These are phyloP conservation scores for Diabrotica balteata DNA, from an alignment of 2,888 invertebrate species.

Conservation along the genomic window DNA sequence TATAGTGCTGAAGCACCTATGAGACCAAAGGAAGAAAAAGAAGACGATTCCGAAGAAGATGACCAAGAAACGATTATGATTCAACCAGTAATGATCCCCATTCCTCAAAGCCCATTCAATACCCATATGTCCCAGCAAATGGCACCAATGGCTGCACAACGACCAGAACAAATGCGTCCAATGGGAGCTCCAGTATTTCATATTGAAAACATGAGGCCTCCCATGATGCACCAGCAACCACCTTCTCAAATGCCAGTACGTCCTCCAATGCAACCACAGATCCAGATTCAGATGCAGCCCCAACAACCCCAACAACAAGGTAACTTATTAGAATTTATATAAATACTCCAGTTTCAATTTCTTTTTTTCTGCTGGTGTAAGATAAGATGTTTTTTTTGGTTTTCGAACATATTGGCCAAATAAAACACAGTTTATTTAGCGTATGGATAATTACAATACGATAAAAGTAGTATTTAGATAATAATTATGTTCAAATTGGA, in stretches of 20 bases:
- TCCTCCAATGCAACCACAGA: slow-evolving; percentile 51
- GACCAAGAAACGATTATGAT: slow-evolving; percentile 59
- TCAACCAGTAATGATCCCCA: slow-evolving; percentile 60
- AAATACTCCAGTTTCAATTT: too few relatives aligned
- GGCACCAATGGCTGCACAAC: slow-evolving; percentile 42
- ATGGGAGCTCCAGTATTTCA: slow-evolving; percentile 36
- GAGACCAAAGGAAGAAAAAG: slow-evolving; percentile 33
- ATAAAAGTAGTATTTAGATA: too few relatives aligned
- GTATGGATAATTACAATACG: too few relatives aligned
- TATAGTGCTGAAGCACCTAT: slow-evolving; percentile 42
- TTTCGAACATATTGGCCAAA: too few relatives aligned
- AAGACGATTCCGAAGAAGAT: slow-evolving; percentile 45
- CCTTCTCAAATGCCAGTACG: slow-evolving; percentile 22
- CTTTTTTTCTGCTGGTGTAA: too few relatives aligned
- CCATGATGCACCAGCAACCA: slow-evolving; percentile 51
- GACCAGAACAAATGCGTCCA: slow-evolving; percentile 45
- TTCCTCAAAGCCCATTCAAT: slow-evolving; percentile 55
- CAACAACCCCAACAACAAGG: slow-evolving; percentile 37
- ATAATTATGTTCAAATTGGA: too few relatives aligned
- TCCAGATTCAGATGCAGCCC: slow-evolving; percentile 53
- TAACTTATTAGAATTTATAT: not conserved
- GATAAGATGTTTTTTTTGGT: too few relatives aligned
- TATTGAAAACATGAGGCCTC: slow-evolving; percentile 61
- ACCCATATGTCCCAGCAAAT: slow-evolving; percentile 58
- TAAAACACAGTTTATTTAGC: too few relatives aligned